phyloP scores from a whole-genome alignment of 2,888 invertebrate genomes.

The Caenorhabditis zanzibari region DNA sequence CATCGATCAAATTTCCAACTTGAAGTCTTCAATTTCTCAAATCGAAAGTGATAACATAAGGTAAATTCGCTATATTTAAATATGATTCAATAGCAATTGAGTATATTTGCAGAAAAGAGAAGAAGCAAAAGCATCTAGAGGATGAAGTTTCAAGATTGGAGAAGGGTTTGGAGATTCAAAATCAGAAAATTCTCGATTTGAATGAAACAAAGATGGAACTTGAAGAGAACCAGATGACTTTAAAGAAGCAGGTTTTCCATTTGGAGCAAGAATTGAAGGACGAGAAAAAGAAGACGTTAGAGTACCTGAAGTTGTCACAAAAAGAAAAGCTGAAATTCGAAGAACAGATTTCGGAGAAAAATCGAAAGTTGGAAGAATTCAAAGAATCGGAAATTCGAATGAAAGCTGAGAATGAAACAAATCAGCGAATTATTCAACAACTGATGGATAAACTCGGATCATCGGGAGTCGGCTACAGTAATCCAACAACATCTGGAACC shows the following conservation, averaged over 20 bases:
- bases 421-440: not conserved
- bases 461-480: too few species aligned
- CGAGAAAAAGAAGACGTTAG: too few species aligned
- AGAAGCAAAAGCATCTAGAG: not conserved
- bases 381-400: not conserved
- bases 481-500: not conserved
- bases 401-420: not conserved
- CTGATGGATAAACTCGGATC: not conserved
- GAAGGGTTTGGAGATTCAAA: not conserved
- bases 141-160: not conserved
- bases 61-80: too few species aligned
- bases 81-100: too few species aligned
- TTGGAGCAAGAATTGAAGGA: too few species aligned
- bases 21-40: not conserved
- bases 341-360: not conserved
- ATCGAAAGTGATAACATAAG: too few species aligned
- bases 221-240: too few species aligned
- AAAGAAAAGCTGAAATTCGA: too few species aligned
- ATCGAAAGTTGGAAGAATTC: not conserved
- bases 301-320: too few species aligned
- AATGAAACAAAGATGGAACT: too few species aligned
- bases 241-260: too few species aligned
- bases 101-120: not conserved
- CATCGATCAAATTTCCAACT: not conserved
- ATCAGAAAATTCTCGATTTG: not conserved